A percentile compares a stretch with the other conserved stretches of the same genome.
Evolutionary conservation across 2,113 vertebrate species (phyloP).

Genomic region (Coptodon bakossiorum): DNA sequence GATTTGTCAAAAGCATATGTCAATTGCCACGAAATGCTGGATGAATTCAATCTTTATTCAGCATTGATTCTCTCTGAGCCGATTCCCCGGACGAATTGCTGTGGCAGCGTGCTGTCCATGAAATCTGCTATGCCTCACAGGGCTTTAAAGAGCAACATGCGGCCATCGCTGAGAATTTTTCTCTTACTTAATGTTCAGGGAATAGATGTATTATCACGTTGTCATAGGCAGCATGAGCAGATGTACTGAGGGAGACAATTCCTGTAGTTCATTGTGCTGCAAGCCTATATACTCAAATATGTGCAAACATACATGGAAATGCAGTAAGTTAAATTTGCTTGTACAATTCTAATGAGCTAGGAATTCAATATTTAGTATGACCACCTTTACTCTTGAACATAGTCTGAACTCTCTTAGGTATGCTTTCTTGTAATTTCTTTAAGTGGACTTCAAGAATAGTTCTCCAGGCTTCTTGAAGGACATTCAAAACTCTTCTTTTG

Average conservation of each 20-base stretch:
- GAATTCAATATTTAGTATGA: background rate
- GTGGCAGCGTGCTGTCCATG: background rate
- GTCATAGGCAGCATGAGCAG: background rate
- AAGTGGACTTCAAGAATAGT: background rate
- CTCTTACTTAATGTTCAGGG: background rate
- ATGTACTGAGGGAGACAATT: background rate
- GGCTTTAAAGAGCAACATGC: background rate
- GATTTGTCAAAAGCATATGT: conserved; percentile 8
- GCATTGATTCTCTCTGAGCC: conserved; percentile 9
- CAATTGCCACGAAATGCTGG: background rate
- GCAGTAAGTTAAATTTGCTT: background rate
- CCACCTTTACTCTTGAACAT: background rate
- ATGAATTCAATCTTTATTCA: conserved; percentile 6
- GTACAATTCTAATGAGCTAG: background rate
- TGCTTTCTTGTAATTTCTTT: background rate
- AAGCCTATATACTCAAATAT: background rate
- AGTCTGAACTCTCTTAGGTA: background rate
- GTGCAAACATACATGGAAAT: background rate
- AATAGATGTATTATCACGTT: background rate
- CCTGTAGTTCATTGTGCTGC: background rate
- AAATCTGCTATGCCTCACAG: background rate
- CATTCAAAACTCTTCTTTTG: background rate
- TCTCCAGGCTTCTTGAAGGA: background rate
- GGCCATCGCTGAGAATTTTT: background rate
- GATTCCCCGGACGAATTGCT: background rate